Percentiles rank a stretch among this genome's conserved stretches.
phyloP scores from a whole-genome alignment of 2,888 invertebrate species.

The Drosophila neotestacea region DNA sequence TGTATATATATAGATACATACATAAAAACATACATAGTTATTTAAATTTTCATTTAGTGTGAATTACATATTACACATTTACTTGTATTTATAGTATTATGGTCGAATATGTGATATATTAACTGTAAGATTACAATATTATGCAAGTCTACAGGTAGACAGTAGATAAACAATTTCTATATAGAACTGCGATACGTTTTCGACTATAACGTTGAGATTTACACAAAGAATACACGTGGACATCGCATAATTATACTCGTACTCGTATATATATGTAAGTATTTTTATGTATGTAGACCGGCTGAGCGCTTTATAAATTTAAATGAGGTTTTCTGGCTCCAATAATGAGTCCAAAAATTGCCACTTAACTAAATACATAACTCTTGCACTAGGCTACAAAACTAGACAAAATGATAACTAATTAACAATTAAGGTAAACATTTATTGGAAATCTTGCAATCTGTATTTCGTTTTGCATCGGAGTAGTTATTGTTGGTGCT shows the following conservation, averaged over 20 bases:
- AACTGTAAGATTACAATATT: constrained; percentile 32
- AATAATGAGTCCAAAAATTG: constrained; percentile 50
- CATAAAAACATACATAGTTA: constrained; percentile 47
- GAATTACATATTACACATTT: constrained; percentile 30
- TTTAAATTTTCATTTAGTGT: constrained; percentile 46
- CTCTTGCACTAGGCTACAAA: constrained; percentile 77
- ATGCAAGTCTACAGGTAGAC: constrained; percentile 42
- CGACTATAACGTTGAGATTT: constrained; percentile 67
- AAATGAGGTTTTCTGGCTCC: constrained; percentile 59
- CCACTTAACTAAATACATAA: constrained; percentile 80
- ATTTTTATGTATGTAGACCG: constrained; percentile 31
- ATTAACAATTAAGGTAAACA: constrained; percentile 80
- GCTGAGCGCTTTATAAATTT: constrained; percentile 55
- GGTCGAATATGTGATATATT: constrained; percentile 41
- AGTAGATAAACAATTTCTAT: constrained; percentile 40
- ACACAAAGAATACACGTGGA: constrained; percentile 48
- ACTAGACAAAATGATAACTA: constrained; percentile 81
- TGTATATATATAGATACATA: constrained; percentile 48
- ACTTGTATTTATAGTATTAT: constrained; percentile 48
- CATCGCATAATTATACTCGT: constrained; percentile 36
- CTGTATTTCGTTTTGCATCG: constrained; percentile 34
- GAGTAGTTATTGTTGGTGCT: constrained; percentile 28
- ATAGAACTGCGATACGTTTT: constrained; percentile 40
- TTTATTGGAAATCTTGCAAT: constrained; percentile 77
- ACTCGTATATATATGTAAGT: constrained; percentile 37